phyloP scores from a whole-genome alignment of 1,140 invertebrate genomes.

The Drosophila auraria region DNA sequence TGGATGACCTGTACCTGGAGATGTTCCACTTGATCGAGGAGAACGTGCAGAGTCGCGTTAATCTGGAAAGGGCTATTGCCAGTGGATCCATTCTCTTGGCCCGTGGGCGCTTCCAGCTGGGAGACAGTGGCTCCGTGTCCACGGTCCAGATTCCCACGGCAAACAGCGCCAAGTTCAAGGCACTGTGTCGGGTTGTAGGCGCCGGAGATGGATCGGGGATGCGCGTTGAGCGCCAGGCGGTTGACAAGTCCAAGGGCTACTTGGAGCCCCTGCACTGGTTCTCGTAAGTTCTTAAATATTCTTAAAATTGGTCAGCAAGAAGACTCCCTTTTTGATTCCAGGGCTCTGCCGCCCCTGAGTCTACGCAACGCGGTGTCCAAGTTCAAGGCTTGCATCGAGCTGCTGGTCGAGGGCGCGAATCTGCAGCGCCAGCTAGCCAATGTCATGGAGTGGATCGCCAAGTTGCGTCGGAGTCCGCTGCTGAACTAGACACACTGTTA shows the following conservation, averaged over 20 bases:
- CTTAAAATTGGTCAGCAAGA: neutral
- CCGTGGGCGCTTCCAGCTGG: conserved; percentile 77
- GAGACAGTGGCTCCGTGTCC: conserved; percentile 61
- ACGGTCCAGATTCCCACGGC: conserved; percentile 80
- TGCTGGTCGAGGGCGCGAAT: conserved; percentile 87
- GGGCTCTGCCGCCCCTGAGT: conserved; percentile 88
- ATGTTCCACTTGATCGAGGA: conserved; percentile 79
- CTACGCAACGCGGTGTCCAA: conserved; percentile 87
- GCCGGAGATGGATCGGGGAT: conserved; percentile 20
- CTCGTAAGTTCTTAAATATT: conserved; percentile 27
- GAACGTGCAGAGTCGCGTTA: conserved; percentile 64
- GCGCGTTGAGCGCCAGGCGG: conserved; percentile 38
- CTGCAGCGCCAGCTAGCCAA: conserved; percentile 86
- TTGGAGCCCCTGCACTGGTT: conserved; percentile 90
- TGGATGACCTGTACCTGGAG: conserved; percentile 73
- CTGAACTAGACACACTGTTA: conserved; percentile 8
- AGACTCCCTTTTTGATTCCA: conserved; percentile 53
- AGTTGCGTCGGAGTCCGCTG: conserved; percentile 21
- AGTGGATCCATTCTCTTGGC: conserved; percentile 74
- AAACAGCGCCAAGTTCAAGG: conserved; percentile 77
- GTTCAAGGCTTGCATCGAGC: conserved; percentile 87
- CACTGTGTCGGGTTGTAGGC: conserved; percentile 62
- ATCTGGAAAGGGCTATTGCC: conserved; percentile 68
- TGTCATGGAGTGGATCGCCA: conserved; percentile 58
- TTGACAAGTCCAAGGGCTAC: conserved; percentile 72